A percentile compares a stretch with the other conserved stretches of the same genome.
Conservation (phyloP, 2,888 invertebrate species). For the Aphelenchoides bicaudatus region DNA sequence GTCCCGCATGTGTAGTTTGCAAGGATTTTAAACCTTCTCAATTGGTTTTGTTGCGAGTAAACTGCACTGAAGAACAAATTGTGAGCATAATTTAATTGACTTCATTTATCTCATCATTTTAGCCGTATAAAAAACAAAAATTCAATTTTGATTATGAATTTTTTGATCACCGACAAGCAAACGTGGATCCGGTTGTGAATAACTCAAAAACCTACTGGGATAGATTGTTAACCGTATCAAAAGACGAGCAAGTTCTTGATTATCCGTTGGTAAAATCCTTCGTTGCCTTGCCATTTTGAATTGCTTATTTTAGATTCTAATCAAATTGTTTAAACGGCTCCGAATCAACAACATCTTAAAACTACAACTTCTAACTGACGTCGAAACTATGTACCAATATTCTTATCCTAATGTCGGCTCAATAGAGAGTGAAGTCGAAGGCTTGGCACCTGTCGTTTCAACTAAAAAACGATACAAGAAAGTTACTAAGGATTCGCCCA, state of each 20-base stretch:
- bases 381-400: conserved; percentile 34
- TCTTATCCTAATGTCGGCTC: conserved; percentile 37
- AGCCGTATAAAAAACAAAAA: background rate
- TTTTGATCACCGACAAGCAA: background rate
- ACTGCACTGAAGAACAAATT: conserved; percentile 40
- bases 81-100: no score
- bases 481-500: conserved; percentile 54
- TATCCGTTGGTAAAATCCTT: background rate
- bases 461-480: conserved; percentile 38
- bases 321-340: conserved; percentile 22
- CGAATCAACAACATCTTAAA: conserved; percentile 27
- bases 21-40: conserved; percentile 35
- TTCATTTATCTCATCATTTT: background rate
- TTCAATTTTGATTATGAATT: background rate
- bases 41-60: conserved; percentile 43
- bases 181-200: background rate
- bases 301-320: background rate
- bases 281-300: no score
- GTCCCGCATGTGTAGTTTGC: conserved; percentile 19
- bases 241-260: background rate
- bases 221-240: background rate
- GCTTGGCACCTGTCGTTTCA: conserved; percentile 10
- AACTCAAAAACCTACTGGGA: background rate
- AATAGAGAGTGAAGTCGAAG: conserved; percentile 12
- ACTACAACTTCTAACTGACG: conserved; percentile 29